phyloP scores from a whole-genome alignment of 2,888 invertebrate species.

The Drosophila suboccidentalis region DNA sequence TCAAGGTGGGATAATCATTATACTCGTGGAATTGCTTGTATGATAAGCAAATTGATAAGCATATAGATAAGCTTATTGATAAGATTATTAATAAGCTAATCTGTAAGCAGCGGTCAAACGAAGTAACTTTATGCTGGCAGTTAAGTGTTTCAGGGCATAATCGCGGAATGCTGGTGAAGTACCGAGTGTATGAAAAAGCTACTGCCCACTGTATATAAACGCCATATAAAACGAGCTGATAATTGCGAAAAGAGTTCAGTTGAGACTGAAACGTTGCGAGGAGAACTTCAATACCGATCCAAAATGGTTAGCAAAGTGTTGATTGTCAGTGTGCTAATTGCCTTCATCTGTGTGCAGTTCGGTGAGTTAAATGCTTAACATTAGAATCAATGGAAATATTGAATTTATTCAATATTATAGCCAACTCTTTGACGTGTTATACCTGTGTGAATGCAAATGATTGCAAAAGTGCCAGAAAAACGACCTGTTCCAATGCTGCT shows the following conservation, averaged over 20 bases:
- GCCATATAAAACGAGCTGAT: constrained; percentile 3
- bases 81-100: constrained; percentile 9
- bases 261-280: background rate
- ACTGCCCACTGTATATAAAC: background rate
- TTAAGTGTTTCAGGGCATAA: background rate
- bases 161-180: constrained; percentile 5
- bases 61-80: background rate
- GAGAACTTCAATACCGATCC: background rate
- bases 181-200: background rate
- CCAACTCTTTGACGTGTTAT: constrained; percentile 53
- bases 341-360: constrained; percentile 43
- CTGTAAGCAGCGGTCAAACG: background rate
- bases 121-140: constrained; percentile 1
- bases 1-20: too few relatives aligned
- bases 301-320: constrained; percentile 49
- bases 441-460: constrained; percentile 39
- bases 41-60: background rate
- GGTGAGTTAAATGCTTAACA: constrained; percentile 40
- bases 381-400: background rate
- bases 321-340: constrained; percentile 43
- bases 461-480: constrained; percentile 49
- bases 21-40: background rate
- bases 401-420: constrained; percentile 13
- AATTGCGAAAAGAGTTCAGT: constrained; percentile 34
- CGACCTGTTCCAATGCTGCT: constrained; percentile 41